Base-by-base conservation (phyloP, 2,797 vertebrate genomes). In the Onychomys arenicola region DNA sequence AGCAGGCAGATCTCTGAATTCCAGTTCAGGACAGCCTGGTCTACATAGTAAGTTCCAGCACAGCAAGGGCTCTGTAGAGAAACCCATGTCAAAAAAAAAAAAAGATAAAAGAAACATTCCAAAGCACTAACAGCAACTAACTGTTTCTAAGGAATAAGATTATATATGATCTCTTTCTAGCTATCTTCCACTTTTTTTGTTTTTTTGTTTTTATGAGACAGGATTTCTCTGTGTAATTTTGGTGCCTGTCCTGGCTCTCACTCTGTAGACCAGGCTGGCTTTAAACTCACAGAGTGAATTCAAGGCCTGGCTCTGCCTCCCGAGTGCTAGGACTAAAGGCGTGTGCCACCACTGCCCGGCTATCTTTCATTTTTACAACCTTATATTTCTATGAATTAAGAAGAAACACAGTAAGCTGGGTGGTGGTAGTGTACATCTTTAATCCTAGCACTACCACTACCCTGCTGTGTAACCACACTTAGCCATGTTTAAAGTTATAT, bases 371-470 rank as follows among this genome's bases (percentile, higher is more conserved):
- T 61, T 61, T 61, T 25, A 61, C 59, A 61, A 61, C 13, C 65
- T 67, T 67, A 17, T 67, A 67, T 67, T 67, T 67, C 32, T 67
- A 67, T 67, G 65, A 34, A 67, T 67, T n/a, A 67, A 61, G 40
- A 76, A 89, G 37, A 61, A 89, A 90, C 32, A 61, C 27, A 92
- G 37, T 27, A 90, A 90, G 67, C 12, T 61, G 95, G 65, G 29
- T 67, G 65, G 65, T 67, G 65, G 32, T 34, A 2, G 32, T 34
- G 34, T 32, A 67, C 2, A 55, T 55, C 49, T 49, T 49, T 49
- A 49, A 49, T 3, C 63, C 63, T 65, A 55, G 52, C 2, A 40
- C 23, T 23, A 75, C 71, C 37, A 43, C 23, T 75, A 23, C 71
- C 12, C 0, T 25, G 71, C 37, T 55, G 11, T 13, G 37, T 29